Evolutionary conservation across 2,113 vertebrate species (phyloP).

Genomic region (Calidris pygmaea): DNA sequence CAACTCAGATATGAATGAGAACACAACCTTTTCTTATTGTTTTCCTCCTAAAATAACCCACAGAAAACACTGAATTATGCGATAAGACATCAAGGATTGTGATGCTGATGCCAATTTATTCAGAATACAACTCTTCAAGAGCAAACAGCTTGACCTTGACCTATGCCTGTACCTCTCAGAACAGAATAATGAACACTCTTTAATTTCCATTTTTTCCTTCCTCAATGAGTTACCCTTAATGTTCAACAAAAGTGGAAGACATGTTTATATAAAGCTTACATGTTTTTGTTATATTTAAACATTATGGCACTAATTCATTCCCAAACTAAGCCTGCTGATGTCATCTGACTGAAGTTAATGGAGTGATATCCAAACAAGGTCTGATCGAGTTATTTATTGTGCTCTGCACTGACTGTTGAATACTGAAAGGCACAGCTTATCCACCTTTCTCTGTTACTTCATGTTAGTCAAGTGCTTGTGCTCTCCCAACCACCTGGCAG

Average conservation of each 20-base stretch:
- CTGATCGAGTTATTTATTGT: background rate
- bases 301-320: background rate
- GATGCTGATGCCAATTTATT: background rate
- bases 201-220: background rate
- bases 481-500: background rate
- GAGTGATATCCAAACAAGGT: background rate
- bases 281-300: background rate
- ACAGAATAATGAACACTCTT: background rate
- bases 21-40: background rate
- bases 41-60: slow-evolving; percentile 9
- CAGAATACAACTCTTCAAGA: background rate
- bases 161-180: background rate
- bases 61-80: slow-evolving; percentile 1
- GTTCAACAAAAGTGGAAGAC: background rate
- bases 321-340: background rate
- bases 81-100: slow-evolving; percentile 4
- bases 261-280: background rate
- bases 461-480: background rate
- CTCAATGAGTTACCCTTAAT: background rate
- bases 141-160: slow-evolving; percentile 12
- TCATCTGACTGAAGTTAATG: background rate
- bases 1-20: background rate
- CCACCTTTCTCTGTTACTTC: background rate
- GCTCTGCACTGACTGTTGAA: background rate
- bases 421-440: background rate